Evolutionary conservation across 2,888 invertebrate species (phyloP).

Genomic region (Orthosia gothica): DNA sequence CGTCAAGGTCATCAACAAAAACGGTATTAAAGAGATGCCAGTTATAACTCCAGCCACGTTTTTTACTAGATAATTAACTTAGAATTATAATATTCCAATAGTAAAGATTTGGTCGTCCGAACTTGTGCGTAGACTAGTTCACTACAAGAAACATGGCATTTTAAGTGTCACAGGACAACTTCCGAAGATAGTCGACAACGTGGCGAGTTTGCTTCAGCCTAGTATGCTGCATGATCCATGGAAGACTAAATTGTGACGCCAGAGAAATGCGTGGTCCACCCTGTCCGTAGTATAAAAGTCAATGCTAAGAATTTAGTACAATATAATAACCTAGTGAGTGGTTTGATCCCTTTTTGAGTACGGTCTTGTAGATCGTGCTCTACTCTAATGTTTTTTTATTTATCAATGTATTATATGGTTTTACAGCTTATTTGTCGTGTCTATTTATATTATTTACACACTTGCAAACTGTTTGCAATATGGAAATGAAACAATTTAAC

Average conservation of each 20-base stretch:
- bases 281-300: too few species aligned
- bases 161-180: too few species aligned
- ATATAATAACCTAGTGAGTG: neutral
- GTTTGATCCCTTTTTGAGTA: neutral
- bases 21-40: slow-evolving; percentile 95
- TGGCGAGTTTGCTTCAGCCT: too few species aligned
- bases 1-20: slow-evolving; percentile 95
- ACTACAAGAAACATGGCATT: too few species aligned
- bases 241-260: too few species aligned
- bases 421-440: neutral
- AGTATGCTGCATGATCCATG: too few species aligned
- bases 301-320: neutral
- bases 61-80: neutral
- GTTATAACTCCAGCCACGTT: slow-evolving; percentile 88
- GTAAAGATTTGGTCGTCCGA: too few species aligned
- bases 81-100: too few species aligned
- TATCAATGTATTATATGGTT: slow-evolving; percentile 11
- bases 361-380: neutral
- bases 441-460: neutral
- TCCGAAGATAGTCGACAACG: too few species aligned
- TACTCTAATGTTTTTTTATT: slow-evolving; percentile 9
- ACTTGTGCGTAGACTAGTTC: too few species aligned
- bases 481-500: neutral
- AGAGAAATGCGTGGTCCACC: too few species aligned
- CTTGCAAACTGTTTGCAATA: too few species aligned